Conservation (phyloP, 2,888 invertebrate genomes). For the Parnassius orleans region DNA sequence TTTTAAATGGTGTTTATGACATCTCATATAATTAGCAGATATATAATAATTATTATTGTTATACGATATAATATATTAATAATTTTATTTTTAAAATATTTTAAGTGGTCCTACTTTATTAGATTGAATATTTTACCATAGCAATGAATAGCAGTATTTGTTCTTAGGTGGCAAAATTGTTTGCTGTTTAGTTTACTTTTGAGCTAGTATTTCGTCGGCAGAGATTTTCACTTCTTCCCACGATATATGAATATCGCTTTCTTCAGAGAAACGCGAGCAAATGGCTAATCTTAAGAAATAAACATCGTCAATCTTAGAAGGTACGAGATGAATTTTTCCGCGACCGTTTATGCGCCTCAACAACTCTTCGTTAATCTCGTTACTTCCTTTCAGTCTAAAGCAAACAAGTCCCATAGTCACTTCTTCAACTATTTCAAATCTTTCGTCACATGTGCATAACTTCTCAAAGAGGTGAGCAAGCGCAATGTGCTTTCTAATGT, state of each 20-base stretch:
- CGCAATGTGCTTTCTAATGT: slow-evolving; percentile 91
- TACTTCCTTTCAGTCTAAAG: slow-evolving; percentile 93
- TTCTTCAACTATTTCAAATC: slow-evolving; percentile 94
- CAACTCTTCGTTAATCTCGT: slow-evolving; percentile 90
- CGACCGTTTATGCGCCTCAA: slow-evolving; percentile 92
- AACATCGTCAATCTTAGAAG: slow-evolving; percentile 90
- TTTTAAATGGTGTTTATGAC: too few relatives aligned
- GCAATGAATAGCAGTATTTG: too few relatives aligned
- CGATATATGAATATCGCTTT: slow-evolving; percentile 90
- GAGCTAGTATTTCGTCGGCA: slow-evolving; percentile 83
- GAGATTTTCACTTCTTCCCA: slow-evolving; percentile 92
- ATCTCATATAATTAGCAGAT: too few relatives aligned
- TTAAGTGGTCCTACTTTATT: too few relatives aligned
- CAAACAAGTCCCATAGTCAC: slow-evolving; percentile 98
- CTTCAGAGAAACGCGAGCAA: slow-evolving; percentile 91
- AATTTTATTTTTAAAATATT: too few relatives aligned
- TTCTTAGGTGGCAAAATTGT: too few relatives aligned
- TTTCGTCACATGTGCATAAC: slow-evolving; percentile 86
- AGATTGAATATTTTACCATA: too few relatives aligned
- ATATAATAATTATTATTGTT: too few relatives aligned
- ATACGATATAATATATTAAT: too few relatives aligned
- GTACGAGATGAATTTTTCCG: slow-evolving; percentile 95
- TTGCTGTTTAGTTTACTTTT: slow-evolving; percentile 27
- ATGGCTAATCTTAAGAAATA: slow-evolving; percentile 95
- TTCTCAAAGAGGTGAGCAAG: slow-evolving; percentile 94